A percentile compares a stretch with the other conserved stretches of the same genome.
These are phyloP conservation scores for Halcyon chelicuti DNA, from an alignment of 2,797 vertebrate species.

Conservation along the genomic window DNA sequence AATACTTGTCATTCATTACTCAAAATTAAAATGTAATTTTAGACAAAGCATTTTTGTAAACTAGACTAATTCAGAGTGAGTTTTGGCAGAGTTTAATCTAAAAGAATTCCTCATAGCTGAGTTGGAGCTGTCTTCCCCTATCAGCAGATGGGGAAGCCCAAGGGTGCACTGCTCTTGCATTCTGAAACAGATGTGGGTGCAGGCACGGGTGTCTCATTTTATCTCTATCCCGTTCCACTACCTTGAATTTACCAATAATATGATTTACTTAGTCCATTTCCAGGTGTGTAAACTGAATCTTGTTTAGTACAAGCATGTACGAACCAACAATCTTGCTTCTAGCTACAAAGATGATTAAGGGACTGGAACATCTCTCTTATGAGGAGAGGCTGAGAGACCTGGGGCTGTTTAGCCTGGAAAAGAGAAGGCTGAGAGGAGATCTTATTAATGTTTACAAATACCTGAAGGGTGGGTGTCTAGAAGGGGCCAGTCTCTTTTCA, in stretches of 20 bases:
- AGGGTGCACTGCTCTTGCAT: not conserved
- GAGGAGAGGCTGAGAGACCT: too few species aligned
- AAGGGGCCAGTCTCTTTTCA: too few species aligned
- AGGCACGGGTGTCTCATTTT: not conserved
- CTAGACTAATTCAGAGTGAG: not conserved
- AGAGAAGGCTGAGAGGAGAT: too few species aligned
- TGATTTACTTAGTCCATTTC: not conserved
- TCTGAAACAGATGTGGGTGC: rapidly evolving
- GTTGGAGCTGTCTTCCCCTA: not conserved
- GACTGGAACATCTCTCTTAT: too few species aligned
- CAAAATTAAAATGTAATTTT: not conserved
- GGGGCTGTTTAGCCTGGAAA: too few species aligned
- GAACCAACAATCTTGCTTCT: not conserved
- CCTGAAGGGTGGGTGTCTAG: too few species aligned
- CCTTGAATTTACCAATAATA: not conserved
- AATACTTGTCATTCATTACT: not conserved
- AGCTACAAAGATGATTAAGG: too few species aligned
- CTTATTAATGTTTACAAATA: too few species aligned
- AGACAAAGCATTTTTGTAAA: not conserved
- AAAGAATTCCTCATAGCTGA: not conserved
- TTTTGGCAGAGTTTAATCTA: not conserved
- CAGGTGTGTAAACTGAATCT: not conserved
- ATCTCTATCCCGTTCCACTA: not conserved
- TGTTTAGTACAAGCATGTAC: not conserved
- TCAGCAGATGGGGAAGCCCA: not conserved